These are phyloP conservation scores for Notodonta ziczac DNA, from an alignment of 2,888 invertebrate genomes.

Conservation along the genomic window DNA sequence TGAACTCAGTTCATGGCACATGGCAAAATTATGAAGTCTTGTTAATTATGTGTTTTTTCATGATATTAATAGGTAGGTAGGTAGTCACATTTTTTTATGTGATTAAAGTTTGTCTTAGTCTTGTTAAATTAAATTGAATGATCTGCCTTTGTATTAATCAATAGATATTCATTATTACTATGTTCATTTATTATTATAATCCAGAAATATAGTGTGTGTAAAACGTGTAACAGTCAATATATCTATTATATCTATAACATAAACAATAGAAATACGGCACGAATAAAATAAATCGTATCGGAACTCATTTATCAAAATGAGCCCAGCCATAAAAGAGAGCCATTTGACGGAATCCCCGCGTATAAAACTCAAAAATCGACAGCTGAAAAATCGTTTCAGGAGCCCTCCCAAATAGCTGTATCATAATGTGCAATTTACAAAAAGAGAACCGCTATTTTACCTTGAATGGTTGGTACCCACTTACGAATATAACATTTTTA, in stretches of 20 bases:
- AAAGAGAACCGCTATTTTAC: slow-evolving; percentile 5
- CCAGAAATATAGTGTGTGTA: not conserved
- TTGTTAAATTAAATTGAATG: no score
- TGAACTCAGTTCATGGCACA: no score
- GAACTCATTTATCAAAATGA: slow-evolving; percentile 25
- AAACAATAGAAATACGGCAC: not conserved
- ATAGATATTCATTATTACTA: no score
- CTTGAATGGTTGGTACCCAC: not conserved
- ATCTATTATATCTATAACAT: not conserved
- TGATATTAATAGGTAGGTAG: not conserved
- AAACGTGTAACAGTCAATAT: not conserved
- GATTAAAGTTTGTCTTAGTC: no score
- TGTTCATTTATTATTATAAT: not conserved
- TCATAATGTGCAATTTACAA: slow-evolving; percentile 18
- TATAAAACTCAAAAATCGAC: slow-evolving; percentile 18
- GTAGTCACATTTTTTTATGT: no score
- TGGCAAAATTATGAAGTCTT: no score
- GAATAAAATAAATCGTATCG: slow-evolving; percentile 7
- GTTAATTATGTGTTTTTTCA: no score
- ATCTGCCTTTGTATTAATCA: no score
- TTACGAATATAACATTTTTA: not conserved
- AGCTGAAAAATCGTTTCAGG: slow-evolving; percentile 10
- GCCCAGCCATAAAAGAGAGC: slow-evolving; percentile 11
- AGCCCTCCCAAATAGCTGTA: slow-evolving; percentile 18
- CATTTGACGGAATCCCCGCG: slow-evolving; percentile 12